Conservation (phyloP, 2,797 vertebrate species). For the Merluccius polli region DNA sequence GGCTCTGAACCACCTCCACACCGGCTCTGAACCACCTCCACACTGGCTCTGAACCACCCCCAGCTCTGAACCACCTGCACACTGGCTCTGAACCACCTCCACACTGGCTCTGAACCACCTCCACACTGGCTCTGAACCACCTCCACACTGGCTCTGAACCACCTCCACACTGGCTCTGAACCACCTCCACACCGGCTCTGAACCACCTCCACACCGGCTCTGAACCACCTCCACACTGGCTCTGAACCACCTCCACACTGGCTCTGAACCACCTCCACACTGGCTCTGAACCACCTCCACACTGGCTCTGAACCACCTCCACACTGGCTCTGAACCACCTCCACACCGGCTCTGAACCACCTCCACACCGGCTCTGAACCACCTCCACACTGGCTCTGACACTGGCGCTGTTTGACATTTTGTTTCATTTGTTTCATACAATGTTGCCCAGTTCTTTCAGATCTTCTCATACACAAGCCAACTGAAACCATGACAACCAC, state of each 20-base stretch:
- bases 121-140: neutral
- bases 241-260: neutral
- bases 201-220: neutral
- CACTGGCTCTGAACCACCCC: neutral
- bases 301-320: neutral
- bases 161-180: no score
- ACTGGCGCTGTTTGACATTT: no score
- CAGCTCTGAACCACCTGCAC: no score
- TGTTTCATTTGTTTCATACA: neutral
- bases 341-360: no score
- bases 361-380: neutral
- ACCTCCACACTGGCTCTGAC: no score
- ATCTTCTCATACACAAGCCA: neutral
- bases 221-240: no score
- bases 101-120: neutral
- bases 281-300: neutral
- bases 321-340: no score
- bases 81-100: neutral
- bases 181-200: no score
- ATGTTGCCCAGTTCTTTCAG: neutral
- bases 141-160: neutral
- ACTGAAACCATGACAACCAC: neutral
- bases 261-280: no score
- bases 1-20: no score
- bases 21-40: neutral